Evolutionary conservation across 2,797 vertebrate species (phyloP), one percentile per base, ranked within the genome.

Genomic region (Morus bassanus): DNA sequence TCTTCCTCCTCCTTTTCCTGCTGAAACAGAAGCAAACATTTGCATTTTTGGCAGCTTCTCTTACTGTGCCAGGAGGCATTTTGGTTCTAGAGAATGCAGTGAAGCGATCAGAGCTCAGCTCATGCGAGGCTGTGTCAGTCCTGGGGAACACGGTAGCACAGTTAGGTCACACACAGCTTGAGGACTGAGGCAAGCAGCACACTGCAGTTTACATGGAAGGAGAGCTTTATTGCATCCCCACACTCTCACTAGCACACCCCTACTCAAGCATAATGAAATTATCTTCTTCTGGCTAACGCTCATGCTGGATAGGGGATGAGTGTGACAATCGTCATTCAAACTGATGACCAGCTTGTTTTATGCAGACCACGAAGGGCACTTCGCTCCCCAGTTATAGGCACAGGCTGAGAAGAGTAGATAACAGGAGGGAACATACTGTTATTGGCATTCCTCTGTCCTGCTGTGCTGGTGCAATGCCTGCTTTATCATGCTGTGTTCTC

Each of bases 1-100:
- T 78, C 92, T 45, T 95, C 93, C 21, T 97, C 94, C 21, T 93
- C 95, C 15, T 96, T 97, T 56, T 96, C 98, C 98, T 98, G 41
- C 43, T 50, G 85, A 74, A 74, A 97, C 18, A 86, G 94, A 96
- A 89, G 69, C 70, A 67, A 30, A 89, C 57, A 53, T 77, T 63
- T n/a, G 39, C 51, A 31, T 27, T 61, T 74, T 76, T 80, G 57
- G 68, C 43, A 80, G 46, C 13, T 12, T 37, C 68, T 89, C 41
- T 63, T 33, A 27, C 24, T 53, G 41, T 43, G 37, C 54, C 61
- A 76, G 43, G 33, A 90, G 45, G 51, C 80, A 53, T 64, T 89
- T 60, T 68, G 56, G 17, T 35, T 64, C 60, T 82, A 24, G 15
- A 69, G 31, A 84, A 61, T 8, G 25, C 7, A 1, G 28, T 3